Percentiles rank a stretch among this genome's conserved stretches.
Conservation (phyloP, 2,797 vertebrate genomes). For the Crossoptilon crossoptilon region DNA sequence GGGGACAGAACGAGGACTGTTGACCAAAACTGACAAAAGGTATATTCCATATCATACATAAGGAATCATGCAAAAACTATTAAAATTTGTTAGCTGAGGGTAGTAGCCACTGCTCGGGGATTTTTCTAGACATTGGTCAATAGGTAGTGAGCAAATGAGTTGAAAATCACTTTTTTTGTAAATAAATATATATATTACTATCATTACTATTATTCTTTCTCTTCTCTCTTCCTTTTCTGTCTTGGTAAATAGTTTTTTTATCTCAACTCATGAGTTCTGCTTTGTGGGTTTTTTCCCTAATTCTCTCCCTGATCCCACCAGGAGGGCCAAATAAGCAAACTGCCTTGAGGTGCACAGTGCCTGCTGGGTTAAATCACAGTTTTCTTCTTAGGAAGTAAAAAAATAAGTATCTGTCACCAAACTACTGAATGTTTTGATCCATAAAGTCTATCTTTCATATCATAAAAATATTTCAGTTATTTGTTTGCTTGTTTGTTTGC, state of each 20-base stretch:
- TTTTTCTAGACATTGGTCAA: not conserved
- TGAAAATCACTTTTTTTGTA: not conserved
- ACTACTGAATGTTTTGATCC: slow-evolving; percentile 18
- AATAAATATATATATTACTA: not conserved
- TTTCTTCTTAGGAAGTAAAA: not conserved
- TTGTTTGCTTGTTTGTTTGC: not conserved
- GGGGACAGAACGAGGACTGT: not conserved
- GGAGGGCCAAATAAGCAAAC: not conserved
- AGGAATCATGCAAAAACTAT: not conserved
- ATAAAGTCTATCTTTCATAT: not conserved
- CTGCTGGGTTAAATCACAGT: not conserved
- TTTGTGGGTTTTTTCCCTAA: not conserved
- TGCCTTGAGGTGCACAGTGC: not conserved
- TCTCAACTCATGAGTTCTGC: not conserved
- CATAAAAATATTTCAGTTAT: not conserved
- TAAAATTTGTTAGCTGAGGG: not conserved
- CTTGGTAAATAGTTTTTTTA: not conserved
- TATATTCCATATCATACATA: not conserved
- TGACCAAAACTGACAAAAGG: not conserved
- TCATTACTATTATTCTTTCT: not conserved
- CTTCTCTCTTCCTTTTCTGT: not conserved
- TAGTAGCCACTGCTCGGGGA: not conserved
- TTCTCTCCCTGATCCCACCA: not conserved
- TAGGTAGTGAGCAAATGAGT: not conserved
- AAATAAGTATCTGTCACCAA: not conserved